Evolutionary conservation across 2,113 vertebrate genomes (phyloP).

Genomic region (Colossoma macropomum): DNA sequence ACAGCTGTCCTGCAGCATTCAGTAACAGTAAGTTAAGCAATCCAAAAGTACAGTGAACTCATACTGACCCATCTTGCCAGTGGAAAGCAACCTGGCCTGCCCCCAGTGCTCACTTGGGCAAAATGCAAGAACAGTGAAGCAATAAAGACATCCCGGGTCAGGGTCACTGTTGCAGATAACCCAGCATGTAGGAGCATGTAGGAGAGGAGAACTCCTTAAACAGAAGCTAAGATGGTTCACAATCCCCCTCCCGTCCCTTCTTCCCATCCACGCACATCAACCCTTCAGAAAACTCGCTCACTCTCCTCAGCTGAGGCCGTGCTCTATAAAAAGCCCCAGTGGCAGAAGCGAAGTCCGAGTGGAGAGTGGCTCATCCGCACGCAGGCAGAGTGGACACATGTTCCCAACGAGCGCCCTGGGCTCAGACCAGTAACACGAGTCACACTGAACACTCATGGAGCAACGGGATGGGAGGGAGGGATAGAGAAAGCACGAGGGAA

Average conservation of each 20-base stretch:
- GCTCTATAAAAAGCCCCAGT: conserved; percentile 20
- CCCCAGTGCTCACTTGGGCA: neutral
- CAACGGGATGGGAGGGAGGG: neutral
- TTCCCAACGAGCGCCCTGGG: conserved; percentile 1
- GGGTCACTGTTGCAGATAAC: neutral
- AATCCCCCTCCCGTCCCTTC: neutral
- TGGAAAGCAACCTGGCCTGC: neutral
- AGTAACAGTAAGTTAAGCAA: neutral
- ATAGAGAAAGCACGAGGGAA: neutral
- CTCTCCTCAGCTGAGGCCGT: conserved; percentile 9
- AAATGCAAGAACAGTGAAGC: neutral
- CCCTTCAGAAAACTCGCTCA: neutral
- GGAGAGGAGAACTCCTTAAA: neutral
- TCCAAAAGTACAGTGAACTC: neutral
- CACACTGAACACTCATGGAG: neutral
- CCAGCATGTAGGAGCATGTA: neutral
- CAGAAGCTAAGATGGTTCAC: neutral
- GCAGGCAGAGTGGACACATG: conserved; percentile 31
- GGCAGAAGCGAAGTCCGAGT: conserved; percentile 7
- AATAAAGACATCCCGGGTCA: neutral
- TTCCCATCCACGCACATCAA: neutral
- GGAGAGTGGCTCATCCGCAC: neutral
- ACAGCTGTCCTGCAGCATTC: neutral
- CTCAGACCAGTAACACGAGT: neutral
- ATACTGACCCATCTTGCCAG: neutral